These are phyloP conservation scores for Drosophila aff. DNA, from an alignment of 1,140 invertebrate genomes.

Conservation along the genomic window DNA sequence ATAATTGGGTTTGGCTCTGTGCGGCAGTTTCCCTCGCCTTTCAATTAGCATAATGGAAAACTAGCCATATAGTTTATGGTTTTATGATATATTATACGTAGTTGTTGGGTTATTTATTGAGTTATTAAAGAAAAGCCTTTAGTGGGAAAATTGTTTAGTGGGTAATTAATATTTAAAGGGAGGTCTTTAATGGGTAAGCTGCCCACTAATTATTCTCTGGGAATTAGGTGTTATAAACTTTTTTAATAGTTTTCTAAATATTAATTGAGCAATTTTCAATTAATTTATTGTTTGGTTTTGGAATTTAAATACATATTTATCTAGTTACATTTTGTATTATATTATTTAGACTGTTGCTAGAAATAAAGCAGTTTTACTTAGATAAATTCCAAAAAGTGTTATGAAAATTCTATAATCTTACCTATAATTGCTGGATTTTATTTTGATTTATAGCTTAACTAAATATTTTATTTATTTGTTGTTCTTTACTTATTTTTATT, in stretches of 20 bases:
- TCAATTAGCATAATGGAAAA: slow-evolving; percentile 42
- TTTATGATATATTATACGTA: slow-evolving; percentile 34
- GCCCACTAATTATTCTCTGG: neutral
- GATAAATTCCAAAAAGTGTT: too few relatives aligned
- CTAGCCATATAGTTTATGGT: slow-evolving; percentile 32
- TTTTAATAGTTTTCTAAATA: neutral
- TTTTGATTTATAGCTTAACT: neutral
- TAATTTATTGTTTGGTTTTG: neutral
- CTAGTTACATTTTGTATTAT: too few relatives aligned
- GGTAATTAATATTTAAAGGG: neutral
- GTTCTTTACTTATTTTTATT: fast-evolving
- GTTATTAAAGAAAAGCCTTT: neutral
- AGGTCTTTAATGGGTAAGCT: neutral
- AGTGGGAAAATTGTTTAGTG: neutral
- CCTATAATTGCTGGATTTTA: too few relatives aligned
- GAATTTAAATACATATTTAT: too few relatives aligned
- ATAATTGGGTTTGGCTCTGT: slow-evolving; percentile 56
- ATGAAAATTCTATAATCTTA: too few relatives aligned
- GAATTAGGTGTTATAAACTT: neutral
- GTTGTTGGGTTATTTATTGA: neutral
- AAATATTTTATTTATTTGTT: neutral
- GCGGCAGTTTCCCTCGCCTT: slow-evolving; percentile 18
- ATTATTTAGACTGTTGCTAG: too few relatives aligned
- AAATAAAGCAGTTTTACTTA: too few relatives aligned
- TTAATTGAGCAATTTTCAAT: neutral